Conservation (phyloP, 2,113 vertebrate species). For the Gymnorhina tibicen region DNA sequence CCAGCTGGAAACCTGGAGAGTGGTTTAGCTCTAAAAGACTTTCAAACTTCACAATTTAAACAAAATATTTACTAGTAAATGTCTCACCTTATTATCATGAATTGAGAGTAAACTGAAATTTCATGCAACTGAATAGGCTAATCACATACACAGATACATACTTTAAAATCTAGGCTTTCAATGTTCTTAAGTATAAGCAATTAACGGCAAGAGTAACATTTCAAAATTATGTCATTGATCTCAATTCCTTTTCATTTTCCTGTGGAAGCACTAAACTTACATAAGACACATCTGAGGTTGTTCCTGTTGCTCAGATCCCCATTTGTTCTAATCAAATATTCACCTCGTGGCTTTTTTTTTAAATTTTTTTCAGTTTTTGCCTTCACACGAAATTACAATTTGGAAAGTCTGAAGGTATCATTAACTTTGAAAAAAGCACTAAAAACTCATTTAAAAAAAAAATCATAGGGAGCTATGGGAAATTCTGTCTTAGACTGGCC, state of each 20-base stretch:
- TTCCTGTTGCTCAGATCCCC: not conserved
- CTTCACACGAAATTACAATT: slow-evolving; percentile 7
- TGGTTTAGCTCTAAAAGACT: not conserved
- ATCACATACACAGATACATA: slow-evolving; percentile 8
- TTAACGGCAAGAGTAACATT: slow-evolving; percentile 38
- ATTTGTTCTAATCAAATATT: slow-evolving; percentile 29
- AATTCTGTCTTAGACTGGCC: not conserved
- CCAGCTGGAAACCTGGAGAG: not conserved
- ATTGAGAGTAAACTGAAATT: not conserved
- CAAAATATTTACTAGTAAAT: slow-evolving; percentile 9
- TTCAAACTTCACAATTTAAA: not conserved
- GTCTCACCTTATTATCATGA: not conserved
- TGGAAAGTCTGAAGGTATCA: not conserved
- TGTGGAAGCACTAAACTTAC: not conserved
- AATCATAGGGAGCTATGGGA: slow-evolving; percentile 16
- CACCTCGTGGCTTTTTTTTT: not conserved
- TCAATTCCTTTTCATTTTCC: slow-evolving; percentile 6
- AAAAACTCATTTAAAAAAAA: not conserved
- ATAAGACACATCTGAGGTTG: not conserved
- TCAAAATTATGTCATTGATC: slow-evolving; percentile 22
- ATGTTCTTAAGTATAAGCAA: slow-evolving; percentile 39
- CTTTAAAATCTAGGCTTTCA: not conserved
- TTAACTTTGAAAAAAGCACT: slow-evolving; percentile 38
- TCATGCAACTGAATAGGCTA: slow-evolving; percentile 33
- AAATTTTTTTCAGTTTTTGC: not conserved